A percentile compares a stretch with the other conserved stretches of the same genome.
Evolutionary conservation across 1,140 invertebrate genomes (phyloP).

Genomic region (Brachionus koreanus): DNA sequence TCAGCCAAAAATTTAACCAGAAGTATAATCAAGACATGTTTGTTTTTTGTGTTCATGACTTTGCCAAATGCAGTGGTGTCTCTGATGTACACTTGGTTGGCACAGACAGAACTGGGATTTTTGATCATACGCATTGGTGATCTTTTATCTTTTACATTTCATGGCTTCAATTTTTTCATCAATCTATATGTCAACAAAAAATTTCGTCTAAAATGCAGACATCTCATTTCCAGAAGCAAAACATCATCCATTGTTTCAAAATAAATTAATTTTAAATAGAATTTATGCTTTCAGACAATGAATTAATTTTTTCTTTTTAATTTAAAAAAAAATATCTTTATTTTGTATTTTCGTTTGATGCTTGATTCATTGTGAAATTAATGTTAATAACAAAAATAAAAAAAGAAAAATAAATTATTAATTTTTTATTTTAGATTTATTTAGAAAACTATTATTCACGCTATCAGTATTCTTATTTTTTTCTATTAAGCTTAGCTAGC

Average conservation of each 20-base stretch:
- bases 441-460: no score
- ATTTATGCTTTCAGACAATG: background rate
- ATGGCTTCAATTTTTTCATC: conserved; percentile 7
- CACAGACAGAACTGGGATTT: background rate
- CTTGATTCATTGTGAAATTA: no score
- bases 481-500: no score
- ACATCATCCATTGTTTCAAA: background rate
- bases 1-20: background rate
- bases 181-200: background rate
- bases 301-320: background rate
- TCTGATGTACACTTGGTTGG: background rate
- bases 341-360: no score
- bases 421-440: no score
- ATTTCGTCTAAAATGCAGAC: background rate
- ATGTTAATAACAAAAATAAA: no score
- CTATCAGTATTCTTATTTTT: no score
- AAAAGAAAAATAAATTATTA: no score
- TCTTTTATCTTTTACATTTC: conserved; percentile 11
- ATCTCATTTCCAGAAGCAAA: background rate
- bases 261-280: background rate
- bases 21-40: background rate
- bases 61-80: conserved; percentile 21
- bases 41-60: background rate
- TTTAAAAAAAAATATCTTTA: no score
- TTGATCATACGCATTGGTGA: conserved; percentile 1